Evolutionary conservation across 2,888 invertebrate genomes (phyloP).

Genomic region (Ligdia adustata): DNA sequence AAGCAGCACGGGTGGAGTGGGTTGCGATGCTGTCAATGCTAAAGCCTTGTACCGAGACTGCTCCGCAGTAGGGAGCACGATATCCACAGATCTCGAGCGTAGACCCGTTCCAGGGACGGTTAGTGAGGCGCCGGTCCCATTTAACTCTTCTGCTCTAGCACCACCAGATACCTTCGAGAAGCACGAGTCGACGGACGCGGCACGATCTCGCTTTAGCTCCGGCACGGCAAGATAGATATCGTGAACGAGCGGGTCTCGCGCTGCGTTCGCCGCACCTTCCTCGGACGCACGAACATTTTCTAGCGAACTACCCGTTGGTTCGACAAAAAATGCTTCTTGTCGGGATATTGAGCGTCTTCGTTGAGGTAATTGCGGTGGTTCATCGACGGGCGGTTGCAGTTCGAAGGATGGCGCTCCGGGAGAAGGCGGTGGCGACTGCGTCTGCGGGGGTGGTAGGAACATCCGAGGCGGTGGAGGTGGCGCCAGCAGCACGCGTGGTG

Average conservation of each 20-base stretch:
- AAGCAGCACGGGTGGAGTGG: constrained; percentile 48
- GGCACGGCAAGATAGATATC: constrained; percentile 92
- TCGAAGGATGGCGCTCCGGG: constrained; percentile 84
- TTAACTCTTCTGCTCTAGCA: constrained; percentile 88
- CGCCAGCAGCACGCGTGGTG: constrained; percentile 86
- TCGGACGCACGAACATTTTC: constrained; percentile 87
- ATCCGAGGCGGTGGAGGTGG: constrained; percentile 79
- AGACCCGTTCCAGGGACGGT: constrained; percentile 89
- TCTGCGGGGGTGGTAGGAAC: constrained; percentile 56
- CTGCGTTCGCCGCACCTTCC: constrained; percentile 59
- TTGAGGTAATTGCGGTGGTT: constrained; percentile 68
- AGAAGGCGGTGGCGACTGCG: constrained; percentile 80
- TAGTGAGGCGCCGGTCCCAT: constrained; percentile 84
- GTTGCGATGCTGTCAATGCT: constrained; percentile 85
- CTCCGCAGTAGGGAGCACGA: constrained; percentile 93
- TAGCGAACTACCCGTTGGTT: constrained; percentile 88
- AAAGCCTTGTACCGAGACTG: constrained; percentile 94
- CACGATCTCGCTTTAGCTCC: constrained; percentile 92
- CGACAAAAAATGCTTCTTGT: constrained; percentile 92
- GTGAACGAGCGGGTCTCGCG: constrained; percentile 80
- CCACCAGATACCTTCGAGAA: constrained; percentile 90
- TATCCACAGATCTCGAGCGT: constrained; percentile 93
- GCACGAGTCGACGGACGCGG: constrained; percentile 94
- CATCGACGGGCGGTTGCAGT: constrained; percentile 79
- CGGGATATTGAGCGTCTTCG: constrained; percentile 86